Evolutionary conservation across 1,140 invertebrate species (phyloP).

Genomic region (Brachionus manjavacas): DNA sequence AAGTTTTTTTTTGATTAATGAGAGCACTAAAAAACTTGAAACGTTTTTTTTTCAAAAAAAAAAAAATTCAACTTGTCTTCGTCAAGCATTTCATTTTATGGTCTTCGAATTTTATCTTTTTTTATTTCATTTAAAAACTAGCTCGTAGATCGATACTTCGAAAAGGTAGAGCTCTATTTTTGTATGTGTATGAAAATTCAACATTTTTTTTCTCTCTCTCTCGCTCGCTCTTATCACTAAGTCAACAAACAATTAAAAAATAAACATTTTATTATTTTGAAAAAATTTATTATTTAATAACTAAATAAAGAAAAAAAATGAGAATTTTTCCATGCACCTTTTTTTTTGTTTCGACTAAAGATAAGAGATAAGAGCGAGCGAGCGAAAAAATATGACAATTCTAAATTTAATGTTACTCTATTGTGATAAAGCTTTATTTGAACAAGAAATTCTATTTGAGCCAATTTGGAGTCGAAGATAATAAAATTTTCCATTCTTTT

Average conservation of each 20-base stretch:
- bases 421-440: slow-evolving; percentile 7
- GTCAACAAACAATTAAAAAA: slow-evolving; percentile 33
- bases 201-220: neutral
- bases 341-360: neutral
- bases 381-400: slow-evolving; percentile 6
- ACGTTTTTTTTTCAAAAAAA: neutral
- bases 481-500: neutral
- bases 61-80: slow-evolving; percentile 11
- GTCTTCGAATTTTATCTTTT: neutral
- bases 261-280: slow-evolving; percentile 26
- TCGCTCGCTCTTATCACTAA: neutral
- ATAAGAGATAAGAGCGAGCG: neutral
- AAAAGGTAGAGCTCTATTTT: neutral
- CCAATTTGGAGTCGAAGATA: neutral
- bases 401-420: neutral
- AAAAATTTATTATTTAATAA: slow-evolving; percentile 7
- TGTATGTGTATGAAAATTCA: neutral
- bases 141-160: neutral
- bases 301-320: neutral
- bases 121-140: neutral
- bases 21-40: slow-evolving; percentile 29
- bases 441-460: neutral
- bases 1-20: slow-evolving; percentile 34
- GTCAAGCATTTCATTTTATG: neutral
- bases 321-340: neutral